Conservation (phyloP, 2,888 invertebrate species). For the Cryptocephalus moraei region DNA sequence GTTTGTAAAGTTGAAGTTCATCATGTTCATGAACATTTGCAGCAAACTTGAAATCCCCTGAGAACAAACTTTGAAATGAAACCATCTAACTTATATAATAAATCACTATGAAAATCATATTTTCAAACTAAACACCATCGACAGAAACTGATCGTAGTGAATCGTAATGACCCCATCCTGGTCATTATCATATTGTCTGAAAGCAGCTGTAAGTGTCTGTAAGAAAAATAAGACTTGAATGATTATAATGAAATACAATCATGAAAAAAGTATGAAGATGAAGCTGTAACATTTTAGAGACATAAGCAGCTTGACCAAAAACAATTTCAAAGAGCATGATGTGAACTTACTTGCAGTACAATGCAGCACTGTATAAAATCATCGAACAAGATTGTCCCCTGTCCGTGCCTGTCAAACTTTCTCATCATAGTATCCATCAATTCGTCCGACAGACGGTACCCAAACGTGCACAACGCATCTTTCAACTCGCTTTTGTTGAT, state of each 20-base stretch:
- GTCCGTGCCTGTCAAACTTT: constrained; percentile 88
- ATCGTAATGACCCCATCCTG: constrained; percentile 88
- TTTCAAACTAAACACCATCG: constrained; percentile 77
- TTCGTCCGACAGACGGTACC: constrained; percentile 74
- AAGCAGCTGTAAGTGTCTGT: constrained; percentile 69
- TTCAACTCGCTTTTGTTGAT: constrained; percentile 85
- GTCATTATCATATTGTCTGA: constrained; percentile 80
- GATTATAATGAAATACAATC: too few species aligned
- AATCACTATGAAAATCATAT: constrained; percentile 37
- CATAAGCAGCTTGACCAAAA: too few species aligned
- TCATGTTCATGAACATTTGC: too few species aligned
- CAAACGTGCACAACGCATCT: constrained; percentile 82
- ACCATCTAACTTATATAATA: too few species aligned
- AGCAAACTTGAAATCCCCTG: too few species aligned
- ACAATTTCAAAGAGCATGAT: too few species aligned
- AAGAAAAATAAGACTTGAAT: constrained; percentile 43
- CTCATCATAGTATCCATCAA: constrained; percentile 71
- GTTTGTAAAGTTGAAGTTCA: too few species aligned
- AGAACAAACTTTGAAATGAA: too few species aligned
- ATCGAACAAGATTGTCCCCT: constrained; percentile 87
- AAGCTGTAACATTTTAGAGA: too few species aligned
- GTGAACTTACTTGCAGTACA: constrained; percentile 69
- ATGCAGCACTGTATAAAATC: constrained; percentile 97
- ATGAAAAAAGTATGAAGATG: too few species aligned
- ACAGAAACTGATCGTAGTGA: constrained; percentile 89